Evolutionary conservation across 1,140 invertebrate species (phyloP), one percentile per base, ranked within the genome.

Genomic region (Ephestia elutella): DNA sequence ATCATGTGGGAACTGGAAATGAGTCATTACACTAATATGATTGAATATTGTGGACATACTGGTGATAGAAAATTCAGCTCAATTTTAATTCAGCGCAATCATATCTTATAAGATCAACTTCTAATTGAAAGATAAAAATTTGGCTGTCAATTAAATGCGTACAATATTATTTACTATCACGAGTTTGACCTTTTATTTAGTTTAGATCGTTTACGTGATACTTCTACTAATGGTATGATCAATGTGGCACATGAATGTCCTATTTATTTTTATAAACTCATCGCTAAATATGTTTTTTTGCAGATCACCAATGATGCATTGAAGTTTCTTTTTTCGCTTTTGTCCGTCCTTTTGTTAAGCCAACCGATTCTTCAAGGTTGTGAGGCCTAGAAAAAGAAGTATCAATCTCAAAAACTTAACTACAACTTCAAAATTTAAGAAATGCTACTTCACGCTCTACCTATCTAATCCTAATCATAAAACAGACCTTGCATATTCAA

Each of bases 331-430:
- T 74, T 71, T 72, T 71, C 63, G 54, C 57, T 57, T 54, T 65
- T 58, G 57, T 63, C 20, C 49, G 56, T 63, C 63, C 67, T 75
- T 69, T 68, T 65, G 74, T 74, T 66, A 74, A 67, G 69, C 51
- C 54, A 65, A 59, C 68, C 30, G 59, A 35, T 30, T 67, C 58
- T 63, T 55, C 69, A 71, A 71, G 71, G 74, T 64, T 63, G 57
- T 65, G 63, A 74, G 62, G 71, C 66, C 65, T 54, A 50, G 62
- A 59, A 65, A 65, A 54, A 65, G 56, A 62, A 60, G 21, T 49
- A 65, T 64, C 54, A 54, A 62, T 66, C 57, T 60, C 35, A 59
- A 59, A 57, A 62, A 28, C 57, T 50, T 18, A 11, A 11, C 53
- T 58, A 57, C 38, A 38, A 38, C 2, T 11, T 38, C 11, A 38